Conservation (phyloP, 1,140 invertebrate species). For the Spodoptera litura region DNA sequence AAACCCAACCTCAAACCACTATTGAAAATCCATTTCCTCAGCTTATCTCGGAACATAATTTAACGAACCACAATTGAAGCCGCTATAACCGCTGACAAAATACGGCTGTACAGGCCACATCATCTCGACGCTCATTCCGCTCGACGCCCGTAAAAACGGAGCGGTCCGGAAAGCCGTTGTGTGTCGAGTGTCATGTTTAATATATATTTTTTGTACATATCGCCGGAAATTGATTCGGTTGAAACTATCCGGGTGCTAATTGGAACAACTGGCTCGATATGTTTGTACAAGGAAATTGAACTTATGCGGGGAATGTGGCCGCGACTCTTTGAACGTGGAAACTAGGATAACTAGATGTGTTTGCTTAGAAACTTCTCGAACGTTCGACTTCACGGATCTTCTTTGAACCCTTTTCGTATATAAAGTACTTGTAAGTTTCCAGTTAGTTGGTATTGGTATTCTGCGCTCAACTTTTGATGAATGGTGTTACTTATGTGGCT, state of each 20-base stretch:
- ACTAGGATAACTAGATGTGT: background rate
- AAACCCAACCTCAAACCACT: conserved; percentile 6
- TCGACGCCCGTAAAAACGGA: conserved; percentile 22
- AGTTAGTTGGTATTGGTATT: background rate
- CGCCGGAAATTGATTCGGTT: conserved; percentile 44
- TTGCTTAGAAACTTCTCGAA: background rate
- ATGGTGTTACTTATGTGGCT: too few species aligned
- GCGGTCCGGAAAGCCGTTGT: conserved; percentile 17
- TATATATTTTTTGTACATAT: conserved; percentile 28
- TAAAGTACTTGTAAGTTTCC: background rate
- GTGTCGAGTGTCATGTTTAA: conserved; percentile 39
- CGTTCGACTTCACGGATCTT: background rate
- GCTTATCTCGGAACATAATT: conserved; percentile 20
- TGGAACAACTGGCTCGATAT: conserved; percentile 34
- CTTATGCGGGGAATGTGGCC: conserved; percentile 24
- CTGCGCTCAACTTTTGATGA: too few species aligned
- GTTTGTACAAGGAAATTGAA: conserved; percentile 43
- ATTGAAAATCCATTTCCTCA: conserved; percentile 33
- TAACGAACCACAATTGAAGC: conserved; percentile 10
- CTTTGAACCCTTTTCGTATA: background rate
- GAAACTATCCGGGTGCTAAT: conserved; percentile 30
- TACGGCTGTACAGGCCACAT: conserved; percentile 1
- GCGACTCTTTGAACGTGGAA: background rate
- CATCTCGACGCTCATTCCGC: conserved; percentile 6
- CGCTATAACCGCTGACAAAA: conserved; percentile 20